Conservation (phyloP, 2,888 invertebrate species). For the Apamea sordens region DNA sequence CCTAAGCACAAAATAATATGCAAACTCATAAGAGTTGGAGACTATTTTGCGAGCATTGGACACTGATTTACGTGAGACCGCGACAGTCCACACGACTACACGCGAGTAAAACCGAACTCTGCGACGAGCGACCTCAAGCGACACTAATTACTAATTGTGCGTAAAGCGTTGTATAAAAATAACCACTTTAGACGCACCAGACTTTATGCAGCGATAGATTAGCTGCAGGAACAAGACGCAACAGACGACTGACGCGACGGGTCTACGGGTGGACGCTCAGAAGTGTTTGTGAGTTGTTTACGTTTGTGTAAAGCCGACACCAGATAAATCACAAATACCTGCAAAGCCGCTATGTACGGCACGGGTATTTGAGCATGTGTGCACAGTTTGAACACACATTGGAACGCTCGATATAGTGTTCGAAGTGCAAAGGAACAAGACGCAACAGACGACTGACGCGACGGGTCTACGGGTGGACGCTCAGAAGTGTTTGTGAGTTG, state of each 20-base stretch:
- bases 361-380: slow-evolving; percentile 14
- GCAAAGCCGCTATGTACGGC: not conserved
- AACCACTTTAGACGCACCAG: not conserved
- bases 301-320: not conserved
- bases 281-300: not conserved
- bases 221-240: not conserved
- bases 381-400: slow-evolving; percentile 13
- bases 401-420: too few species aligned
- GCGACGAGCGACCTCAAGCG: not conserved
- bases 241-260: not conserved
- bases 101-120: not conserved
- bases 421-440: too few species aligned
- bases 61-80: not conserved
- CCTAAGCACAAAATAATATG: not conserved
- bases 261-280: not conserved
- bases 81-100: slow-evolving; percentile 1
- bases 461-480: not conserved
- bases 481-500: not conserved
- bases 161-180: slow-evolving; percentile 9
- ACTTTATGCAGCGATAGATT: not conserved
- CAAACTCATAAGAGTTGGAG: not conserved
- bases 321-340: slow-evolving; percentile 16
- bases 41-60: not conserved
- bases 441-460: not conserved
- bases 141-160: not conserved